Conservation (phyloP, 2,797 vertebrate genomes). For the Mormyrops attenuatus region DNA sequence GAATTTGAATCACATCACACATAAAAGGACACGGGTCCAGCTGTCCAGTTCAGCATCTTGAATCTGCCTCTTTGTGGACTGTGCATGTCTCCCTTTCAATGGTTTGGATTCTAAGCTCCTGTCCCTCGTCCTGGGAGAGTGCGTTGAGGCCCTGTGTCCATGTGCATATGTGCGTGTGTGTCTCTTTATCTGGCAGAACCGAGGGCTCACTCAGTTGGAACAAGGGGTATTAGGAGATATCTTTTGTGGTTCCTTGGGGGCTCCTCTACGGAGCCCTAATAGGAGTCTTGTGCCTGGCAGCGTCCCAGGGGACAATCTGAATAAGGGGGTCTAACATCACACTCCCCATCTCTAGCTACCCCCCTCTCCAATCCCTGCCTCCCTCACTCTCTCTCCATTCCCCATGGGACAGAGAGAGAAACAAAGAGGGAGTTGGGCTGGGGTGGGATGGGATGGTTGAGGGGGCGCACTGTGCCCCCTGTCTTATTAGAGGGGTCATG, state of each 20-base stretch:
- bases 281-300: conserved; percentile 74
- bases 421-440: conserved; percentile 71
- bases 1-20: neutral
- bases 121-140: conserved; percentile 35
- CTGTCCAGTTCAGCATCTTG: conserved; percentile 16
- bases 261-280: conserved; percentile 66
- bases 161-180: conserved; percentile 47
- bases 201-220: conserved; percentile 60
- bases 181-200: conserved; percentile 36
- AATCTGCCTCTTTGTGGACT: conserved; percentile 26
- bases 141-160: conserved; percentile 42
- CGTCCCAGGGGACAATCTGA: conserved; percentile 68
- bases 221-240: conserved; percentile 65
- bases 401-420: conserved; percentile 66
- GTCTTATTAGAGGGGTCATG: conserved; percentile 83
- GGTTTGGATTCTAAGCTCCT: conserved; percentile 30
- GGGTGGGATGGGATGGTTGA: conserved; percentile 64
- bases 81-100: conserved; percentile 2
- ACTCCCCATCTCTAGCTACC: conserved; percentile 22
- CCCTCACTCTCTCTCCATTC: conserved; percentile 53
- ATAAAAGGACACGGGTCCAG: conserved; percentile 16
- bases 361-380: conserved; percentile 31
- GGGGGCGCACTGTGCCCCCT: conserved; percentile 71
- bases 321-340: conserved; percentile 71
- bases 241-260: conserved; percentile 71